These are phyloP conservation scores for Alethe castanea DNA, from an alignment of 2,113 vertebrate genomes.

Conservation along the genomic window DNA sequence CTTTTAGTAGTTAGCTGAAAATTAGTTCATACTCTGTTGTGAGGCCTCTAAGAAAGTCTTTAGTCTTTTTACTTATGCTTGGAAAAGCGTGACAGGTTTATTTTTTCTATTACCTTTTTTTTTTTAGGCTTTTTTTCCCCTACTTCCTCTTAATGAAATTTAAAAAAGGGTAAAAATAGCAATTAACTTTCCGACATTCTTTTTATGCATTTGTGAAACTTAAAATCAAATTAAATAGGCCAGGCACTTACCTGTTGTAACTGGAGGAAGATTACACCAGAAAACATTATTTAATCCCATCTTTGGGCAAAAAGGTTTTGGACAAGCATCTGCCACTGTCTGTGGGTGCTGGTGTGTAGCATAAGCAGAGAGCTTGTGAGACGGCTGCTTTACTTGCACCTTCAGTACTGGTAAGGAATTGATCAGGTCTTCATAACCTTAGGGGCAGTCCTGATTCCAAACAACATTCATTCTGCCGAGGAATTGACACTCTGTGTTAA, in stretches of 20 bases:
- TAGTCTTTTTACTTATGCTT: not conserved
- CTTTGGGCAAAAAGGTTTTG: not conserved
- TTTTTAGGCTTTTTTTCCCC: not conserved
- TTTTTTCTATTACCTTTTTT: not conserved
- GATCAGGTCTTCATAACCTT: not conserved
- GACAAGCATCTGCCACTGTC: not conserved
- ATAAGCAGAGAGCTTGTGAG: not conserved
- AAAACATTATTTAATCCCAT: not conserved
- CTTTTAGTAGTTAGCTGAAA: not conserved
- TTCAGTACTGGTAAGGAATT: accelerated
- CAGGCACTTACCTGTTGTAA: not conserved
- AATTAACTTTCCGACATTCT: not conserved
- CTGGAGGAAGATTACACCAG: not conserved
- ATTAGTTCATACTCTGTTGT: not conserved
- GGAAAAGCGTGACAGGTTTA: not conserved
- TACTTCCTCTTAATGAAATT: not conserved
- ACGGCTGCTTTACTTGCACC: not conserved
- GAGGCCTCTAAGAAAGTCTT: not conserved
- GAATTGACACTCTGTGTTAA: not conserved
- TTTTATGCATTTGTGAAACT: not conserved
- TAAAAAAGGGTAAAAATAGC: not conserved
- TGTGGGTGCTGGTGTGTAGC: not conserved
- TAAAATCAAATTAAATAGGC: not conserved
- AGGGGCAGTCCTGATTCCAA: not conserved
- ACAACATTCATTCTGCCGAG: not conserved